Evolutionary conservation across 2,113 vertebrate genomes (phyloP), one percentile per base, ranked within the genome.

Genomic region (Aptenodytes forsteri): DNA sequence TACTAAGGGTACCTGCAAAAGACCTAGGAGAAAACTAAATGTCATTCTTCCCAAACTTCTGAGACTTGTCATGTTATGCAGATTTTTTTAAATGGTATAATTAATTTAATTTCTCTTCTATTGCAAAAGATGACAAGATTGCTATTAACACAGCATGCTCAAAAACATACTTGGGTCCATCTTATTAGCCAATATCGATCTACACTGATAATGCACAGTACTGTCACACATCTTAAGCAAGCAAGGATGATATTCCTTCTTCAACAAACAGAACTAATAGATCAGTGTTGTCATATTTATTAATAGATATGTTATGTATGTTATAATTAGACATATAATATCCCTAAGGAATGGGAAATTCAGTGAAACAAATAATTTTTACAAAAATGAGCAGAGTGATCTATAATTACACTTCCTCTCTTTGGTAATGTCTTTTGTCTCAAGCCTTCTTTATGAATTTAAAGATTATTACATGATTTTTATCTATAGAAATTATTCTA

Each of bases 101-200:
- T 66, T 71, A 75, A 27, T 82, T 80, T 7, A 30, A 44, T 55
- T 73, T 40, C 2, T 69, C 2, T 83, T 55, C 26, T 42, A 5
- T 56, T 73, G 44, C 52, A 65, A 73, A 8, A 65, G 17, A 25
- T 65, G 0, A 64, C 18, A 65, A 64, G 11, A 65, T 69, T 83
- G 9, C 13, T 87, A 50, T 14, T 80, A 9, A 72, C 76, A 69
- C 7, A 83, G 0, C 13, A 15, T 66, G 19, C 36, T 73, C 3
- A 52, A 29, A 81, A 64, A 1, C 17, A 21, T 55, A 36, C 4
- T 26, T 32, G 10, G 8, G 19, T 80, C 0, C 0, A 52, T 50
- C 40, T 58, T 62, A 30, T 22, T 54, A 91, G 23, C 7, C 18
- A 22, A 5, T 52, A 52, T 69, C 56, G 10, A 73, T 58, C 18